phyloP scores from a whole-genome alignment of 2,113 vertebrate species.

The Hemiscyllium ocellatum region DNA sequence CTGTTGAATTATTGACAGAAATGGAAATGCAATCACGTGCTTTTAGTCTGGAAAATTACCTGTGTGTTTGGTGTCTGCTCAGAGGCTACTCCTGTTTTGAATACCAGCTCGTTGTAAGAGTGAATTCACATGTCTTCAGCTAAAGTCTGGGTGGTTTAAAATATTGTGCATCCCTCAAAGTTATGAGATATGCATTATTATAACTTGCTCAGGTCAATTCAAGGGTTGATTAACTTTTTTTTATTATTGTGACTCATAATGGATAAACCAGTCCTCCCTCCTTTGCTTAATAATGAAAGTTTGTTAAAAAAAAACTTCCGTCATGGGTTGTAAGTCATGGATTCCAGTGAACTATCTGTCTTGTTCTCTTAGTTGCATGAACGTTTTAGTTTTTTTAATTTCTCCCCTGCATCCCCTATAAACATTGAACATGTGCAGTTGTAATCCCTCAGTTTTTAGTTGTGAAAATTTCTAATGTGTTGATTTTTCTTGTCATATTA shows the following conservation, averaged over 20 bases:
- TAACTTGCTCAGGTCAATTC: not conserved
- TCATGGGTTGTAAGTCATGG: not conserved
- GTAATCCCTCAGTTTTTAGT: not conserved
- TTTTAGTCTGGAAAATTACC: not conserved
- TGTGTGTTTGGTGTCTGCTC: not conserved
- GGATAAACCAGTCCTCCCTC: not conserved
- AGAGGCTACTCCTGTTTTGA: not conserved
- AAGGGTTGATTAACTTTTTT: not conserved
- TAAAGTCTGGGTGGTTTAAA: not conserved
- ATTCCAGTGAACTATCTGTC: not conserved
- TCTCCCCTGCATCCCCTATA: not conserved
- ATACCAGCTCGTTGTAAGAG: not conserved
- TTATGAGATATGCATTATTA: not conserved
- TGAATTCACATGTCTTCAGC: not conserved
- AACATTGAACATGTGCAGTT: not conserved
- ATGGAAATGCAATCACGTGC: not conserved
- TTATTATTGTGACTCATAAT: not conserved
- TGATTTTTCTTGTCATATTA: constrained; percentile 22
- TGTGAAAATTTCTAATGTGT: not conserved
- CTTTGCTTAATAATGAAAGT: not conserved
- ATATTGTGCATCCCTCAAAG: not conserved
- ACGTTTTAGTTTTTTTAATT: not conserved
- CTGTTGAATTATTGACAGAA: not conserved
- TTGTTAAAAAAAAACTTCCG: not conserved
- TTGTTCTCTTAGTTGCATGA: not conserved